Evolutionary conservation across 2,113 vertebrate species (phyloP).

Genomic region (Phalacrocorax brasilianus): DNA sequence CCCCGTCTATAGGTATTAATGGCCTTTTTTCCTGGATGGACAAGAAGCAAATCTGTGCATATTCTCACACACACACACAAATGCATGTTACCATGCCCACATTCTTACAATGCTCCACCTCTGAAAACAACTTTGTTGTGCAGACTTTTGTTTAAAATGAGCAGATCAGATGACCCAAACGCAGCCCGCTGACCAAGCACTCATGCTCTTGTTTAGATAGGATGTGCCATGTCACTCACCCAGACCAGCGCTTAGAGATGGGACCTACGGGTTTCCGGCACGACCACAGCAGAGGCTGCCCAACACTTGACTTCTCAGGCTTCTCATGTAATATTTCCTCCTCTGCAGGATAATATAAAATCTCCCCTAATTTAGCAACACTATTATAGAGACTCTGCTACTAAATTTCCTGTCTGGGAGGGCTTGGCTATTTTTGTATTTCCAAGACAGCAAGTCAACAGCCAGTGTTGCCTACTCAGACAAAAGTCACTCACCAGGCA

Average conservation of each 20-base stretch:
- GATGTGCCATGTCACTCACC: fast-evolving
- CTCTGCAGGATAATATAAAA: background rate
- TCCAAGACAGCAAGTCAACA: background rate
- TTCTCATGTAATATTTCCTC: background rate
- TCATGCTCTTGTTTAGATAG: background rate
- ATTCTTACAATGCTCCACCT: background rate
- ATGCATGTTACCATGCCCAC: background rate
- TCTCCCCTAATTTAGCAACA: background rate
- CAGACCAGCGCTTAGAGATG: background rate
- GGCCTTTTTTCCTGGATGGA: background rate
- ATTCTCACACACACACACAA: background rate
- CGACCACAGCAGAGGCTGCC: fast-evolving
- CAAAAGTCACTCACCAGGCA: background rate
- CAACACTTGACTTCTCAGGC: background rate
- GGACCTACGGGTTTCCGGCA: background rate
- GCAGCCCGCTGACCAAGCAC: background rate
- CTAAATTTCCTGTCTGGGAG: background rate
- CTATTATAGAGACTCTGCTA: background rate
- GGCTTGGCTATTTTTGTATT: background rate
- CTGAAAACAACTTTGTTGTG: background rate
- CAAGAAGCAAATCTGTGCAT: background rate
- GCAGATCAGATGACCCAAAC: background rate
- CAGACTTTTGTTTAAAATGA: background rate
- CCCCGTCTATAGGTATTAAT: background rate
- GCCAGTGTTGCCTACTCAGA: background rate